Percentiles rank a stretch among this genome's conserved stretches.
phyloP scores from a whole-genome alignment of 1,140 invertebrate species.

The Coboldia fuscipes region DNA sequence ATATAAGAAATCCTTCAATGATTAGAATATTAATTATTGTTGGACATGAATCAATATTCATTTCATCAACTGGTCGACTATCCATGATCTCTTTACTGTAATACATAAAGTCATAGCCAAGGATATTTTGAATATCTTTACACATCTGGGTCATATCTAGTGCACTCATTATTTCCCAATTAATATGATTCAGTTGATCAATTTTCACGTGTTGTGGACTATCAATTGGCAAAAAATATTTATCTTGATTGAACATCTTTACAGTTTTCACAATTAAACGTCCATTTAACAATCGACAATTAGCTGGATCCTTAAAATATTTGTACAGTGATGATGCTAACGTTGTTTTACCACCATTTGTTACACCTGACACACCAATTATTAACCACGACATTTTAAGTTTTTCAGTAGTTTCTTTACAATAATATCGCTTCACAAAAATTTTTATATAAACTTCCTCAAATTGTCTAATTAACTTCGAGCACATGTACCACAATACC shows the following conservation, averaged over 20 bases:
- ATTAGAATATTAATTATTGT: slow-evolving; percentile 33
- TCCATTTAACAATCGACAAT: too few relatives aligned
- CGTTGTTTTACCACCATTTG: slow-evolving; percentile 62
- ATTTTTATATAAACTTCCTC: too few relatives aligned
- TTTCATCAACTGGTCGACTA: slow-evolving; percentile 37
- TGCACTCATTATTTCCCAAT: slow-evolving; percentile 46
- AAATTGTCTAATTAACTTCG: too few relatives aligned
- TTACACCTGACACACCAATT: slow-evolving; percentile 53
- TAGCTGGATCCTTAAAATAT: slow-evolving; percentile 17
- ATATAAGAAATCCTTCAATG: slow-evolving; percentile 54
- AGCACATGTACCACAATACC: too few relatives aligned
- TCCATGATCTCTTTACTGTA: too few relatives aligned
- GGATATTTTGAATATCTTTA: slow-evolving; percentile 25
- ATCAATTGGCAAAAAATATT: slow-evolving; percentile 41
- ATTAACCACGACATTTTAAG: slow-evolving; percentile 34
- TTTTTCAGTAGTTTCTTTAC: too few relatives aligned
- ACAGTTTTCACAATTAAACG: slow-evolving; percentile 27
- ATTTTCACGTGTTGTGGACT: slow-evolving; percentile 37
- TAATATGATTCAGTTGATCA: slow-evolving; percentile 38
- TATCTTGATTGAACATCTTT: slow-evolving; percentile 39
- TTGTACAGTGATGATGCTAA: slow-evolving; percentile 32
- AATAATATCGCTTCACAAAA: too few relatives aligned
- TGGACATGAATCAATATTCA: too few relatives aligned
- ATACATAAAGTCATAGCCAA: too few relatives aligned
- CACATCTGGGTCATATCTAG: slow-evolving; percentile 47